Percentiles rank a stretch among this genome's conserved stretches.
These are phyloP conservation scores for Trichonephila clavipes DNA, from an alignment of 1,140 invertebrate genomes.

Conservation along the genomic window DNA sequence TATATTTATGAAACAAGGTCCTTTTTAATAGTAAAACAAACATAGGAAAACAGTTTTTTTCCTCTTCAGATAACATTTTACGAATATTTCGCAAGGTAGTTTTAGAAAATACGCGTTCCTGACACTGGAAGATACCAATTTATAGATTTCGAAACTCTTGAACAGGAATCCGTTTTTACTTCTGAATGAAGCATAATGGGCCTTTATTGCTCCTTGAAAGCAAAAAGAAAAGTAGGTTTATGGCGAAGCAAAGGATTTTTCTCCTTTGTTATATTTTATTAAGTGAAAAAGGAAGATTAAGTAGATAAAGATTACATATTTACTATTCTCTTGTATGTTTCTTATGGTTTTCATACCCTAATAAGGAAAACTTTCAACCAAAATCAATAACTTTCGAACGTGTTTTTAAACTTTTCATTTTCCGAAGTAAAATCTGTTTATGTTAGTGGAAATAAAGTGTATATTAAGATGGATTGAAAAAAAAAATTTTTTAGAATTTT, in stretches of 20 bases:
- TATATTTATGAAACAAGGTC: too few relatives aligned
- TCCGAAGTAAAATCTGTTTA: not conserved
- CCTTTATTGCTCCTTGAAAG: not conserved
- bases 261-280: not conserved
- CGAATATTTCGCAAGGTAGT: not conserved
- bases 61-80: not conserved
- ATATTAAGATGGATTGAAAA: not conserved
- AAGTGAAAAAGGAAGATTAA: conserved; percentile 4
- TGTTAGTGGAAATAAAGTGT: too few relatives aligned
- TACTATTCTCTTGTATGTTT: not conserved
- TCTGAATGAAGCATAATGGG: not conserved
- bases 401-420: not conserved
- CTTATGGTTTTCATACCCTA: not conserved
- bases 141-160: not conserved
- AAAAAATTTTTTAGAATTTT: too few relatives aligned
- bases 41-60: not conserved
- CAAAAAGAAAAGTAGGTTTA: conserved; percentile 16
- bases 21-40: not conserved
- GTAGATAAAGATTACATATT: not conserved
- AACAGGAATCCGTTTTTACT: not conserved
- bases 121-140: not conserved
- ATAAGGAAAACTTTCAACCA: not conserved
- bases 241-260: not conserved
- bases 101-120: not conserved
- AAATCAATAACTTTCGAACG: conserved; percentile 3